Base-by-base conservation (phyloP, 2,888 invertebrate genomes). In the Gari tellinella region DNA sequence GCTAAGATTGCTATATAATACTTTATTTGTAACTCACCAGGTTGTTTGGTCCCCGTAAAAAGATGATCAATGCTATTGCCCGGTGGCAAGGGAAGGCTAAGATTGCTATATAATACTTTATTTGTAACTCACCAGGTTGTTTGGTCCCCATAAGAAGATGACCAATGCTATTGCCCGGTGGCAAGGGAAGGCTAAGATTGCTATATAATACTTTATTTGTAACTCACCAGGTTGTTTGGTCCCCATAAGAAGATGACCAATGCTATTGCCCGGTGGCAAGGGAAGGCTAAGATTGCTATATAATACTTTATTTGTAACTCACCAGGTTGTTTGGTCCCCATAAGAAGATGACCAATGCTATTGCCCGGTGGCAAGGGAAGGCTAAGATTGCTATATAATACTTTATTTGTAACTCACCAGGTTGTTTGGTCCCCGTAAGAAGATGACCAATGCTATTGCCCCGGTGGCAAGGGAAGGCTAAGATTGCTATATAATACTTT, bases 371-470 rank as follows among this genome's bases (percentile, higher is more conserved):
- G 91, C 91, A 92, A 72, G 89, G 90, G 64, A 87, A 87, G 41
- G 88, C 88, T 1, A 83, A 84, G 0, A 75, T 84, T 25, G 77
- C 85, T 15, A 65, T 72, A n/a, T n/a, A n/a, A n/a, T n/a, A n/a
- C n/a, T n/a, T n/a, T n/a, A n/a, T n/a, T n/a, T n/a, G n/a, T n/a
- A n/a, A n/a, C n/a, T n/a, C n/a, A n/a, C n/a, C 70, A 92, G 92
- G 64, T 86, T 92, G 67, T 89, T 93, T 86, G 92, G 93, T 8
- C 92, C 92, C 2, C 80, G 93, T 10, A 89, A 92, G 52, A 93
- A 92, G 79, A 92, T 93, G 91, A 92, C 92, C 25, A 91, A 90
- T 69, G 92, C 92, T n/a, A 93, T 93, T 57, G 91, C 92, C 3
- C 92, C 84, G 92, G 7, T 92, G 91, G 91, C 91, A 92, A 72